A percentile compares a stretch with the other conserved stretches of the same genome.
phyloP scores from a whole-genome alignment of 2,797 vertebrate species.

The Novumbra hubbsi region DNA sequence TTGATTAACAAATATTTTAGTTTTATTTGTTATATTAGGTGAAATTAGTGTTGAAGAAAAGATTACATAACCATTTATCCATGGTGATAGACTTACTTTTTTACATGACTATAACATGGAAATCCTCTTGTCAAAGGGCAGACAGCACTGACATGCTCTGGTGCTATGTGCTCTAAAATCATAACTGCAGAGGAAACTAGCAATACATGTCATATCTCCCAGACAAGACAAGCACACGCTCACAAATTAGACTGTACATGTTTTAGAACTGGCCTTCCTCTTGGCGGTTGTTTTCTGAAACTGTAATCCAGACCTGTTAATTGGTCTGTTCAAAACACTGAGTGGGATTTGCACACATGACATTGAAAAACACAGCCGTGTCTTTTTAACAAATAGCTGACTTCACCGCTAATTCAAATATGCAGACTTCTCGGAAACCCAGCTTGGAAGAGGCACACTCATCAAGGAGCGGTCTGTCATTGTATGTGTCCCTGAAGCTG shows the following conservation, averaged over 20 bases:
- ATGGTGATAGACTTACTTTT: background rate
- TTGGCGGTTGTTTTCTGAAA: slow-evolving; percentile 20
- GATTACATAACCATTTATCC: background rate
- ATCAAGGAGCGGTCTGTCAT: background rate
- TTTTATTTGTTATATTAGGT: no score
- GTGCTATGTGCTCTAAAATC: background rate
- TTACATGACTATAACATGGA: no score
- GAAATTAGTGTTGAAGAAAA: no score
- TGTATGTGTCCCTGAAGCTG: background rate
- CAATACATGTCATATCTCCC: background rate
- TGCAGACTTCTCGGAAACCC: background rate
- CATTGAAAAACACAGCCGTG: background rate
- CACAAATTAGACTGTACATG: background rate
- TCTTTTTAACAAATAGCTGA: slow-evolving; percentile 1
- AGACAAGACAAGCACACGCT: slow-evolving; percentile 1
- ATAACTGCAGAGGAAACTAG: background rate
- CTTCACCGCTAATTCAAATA: background rate
- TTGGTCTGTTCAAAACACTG: background rate
- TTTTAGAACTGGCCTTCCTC: background rate
- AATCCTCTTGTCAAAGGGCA: background rate
- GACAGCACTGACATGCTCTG: background rate
- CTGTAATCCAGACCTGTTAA: slow-evolving; percentile 35
- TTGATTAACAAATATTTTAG: no score
- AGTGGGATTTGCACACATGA: background rate
- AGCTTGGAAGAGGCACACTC: background rate